phyloP scores from a whole-genome alignment of 2,113 vertebrate genomes.

The Apteryx owenii region DNA sequence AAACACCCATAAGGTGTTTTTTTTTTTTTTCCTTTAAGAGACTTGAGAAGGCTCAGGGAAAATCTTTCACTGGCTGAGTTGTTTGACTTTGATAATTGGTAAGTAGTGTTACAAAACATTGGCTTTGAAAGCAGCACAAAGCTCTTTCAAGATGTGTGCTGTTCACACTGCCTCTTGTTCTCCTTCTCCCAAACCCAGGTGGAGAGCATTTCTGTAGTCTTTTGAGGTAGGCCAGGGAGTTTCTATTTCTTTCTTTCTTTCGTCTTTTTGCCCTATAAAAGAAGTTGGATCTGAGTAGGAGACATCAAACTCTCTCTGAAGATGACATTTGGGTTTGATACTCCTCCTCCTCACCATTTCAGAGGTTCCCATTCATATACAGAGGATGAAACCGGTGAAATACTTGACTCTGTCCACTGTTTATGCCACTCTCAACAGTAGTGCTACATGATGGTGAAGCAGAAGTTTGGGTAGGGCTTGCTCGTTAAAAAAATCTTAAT shows the following conservation, averaged over 20 bases:
- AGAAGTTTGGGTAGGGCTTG: background rate
- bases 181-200: background rate
- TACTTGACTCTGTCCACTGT: background rate
- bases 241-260: background rate
- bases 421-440: background rate
- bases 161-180: background rate
- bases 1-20: background rate
- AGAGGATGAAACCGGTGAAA: background rate
- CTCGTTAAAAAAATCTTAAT: background rate
- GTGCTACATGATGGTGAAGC: background rate
- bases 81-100: constrained; percentile 15
- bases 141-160: background rate
- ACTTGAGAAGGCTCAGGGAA: background rate
- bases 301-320: background rate
- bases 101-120: background rate
- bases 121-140: constrained; percentile 1
- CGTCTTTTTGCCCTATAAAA: background rate
- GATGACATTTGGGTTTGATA: background rate
- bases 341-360: background rate
- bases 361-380: background rate
- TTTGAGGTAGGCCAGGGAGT: background rate
- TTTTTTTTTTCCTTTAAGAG: background rate
- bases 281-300: background rate
- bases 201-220: background rate
- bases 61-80: background rate